Evolutionary conservation across 2,797 vertebrate species (phyloP).

Genomic region (Leptatherina wallacei): DNA sequence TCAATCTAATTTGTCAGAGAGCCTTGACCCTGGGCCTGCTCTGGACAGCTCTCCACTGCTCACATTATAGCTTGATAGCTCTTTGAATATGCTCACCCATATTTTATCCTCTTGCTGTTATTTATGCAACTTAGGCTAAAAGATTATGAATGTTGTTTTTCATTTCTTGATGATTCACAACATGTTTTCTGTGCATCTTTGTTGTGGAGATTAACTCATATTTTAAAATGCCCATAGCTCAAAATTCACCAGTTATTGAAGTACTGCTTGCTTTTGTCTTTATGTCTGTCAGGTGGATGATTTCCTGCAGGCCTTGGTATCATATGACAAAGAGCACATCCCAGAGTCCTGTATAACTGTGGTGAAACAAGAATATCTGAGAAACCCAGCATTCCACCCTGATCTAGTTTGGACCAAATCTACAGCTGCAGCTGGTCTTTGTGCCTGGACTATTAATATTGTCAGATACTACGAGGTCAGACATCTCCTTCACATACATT

Average conservation of each 20-base stretch:
- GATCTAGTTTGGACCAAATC: slow-evolving; percentile 87
- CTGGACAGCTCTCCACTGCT: slow-evolving; percentile 47
- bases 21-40: slow-evolving; percentile 77
- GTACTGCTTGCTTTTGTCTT: slow-evolving; percentile 11
- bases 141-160: slow-evolving; percentile 13
- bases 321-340: slow-evolving; percentile 89
- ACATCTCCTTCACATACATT: slow-evolving; percentile 7
- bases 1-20: slow-evolving; percentile 74
- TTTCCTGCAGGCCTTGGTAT: slow-evolving; percentile 86
- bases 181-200: not conserved
- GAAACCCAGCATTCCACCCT: slow-evolving; percentile 85
- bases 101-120: slow-evolving; percentile 19
- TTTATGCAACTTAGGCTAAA: slow-evolving; percentile 15
- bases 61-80: slow-evolving; percentile 62
- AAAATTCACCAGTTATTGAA: slow-evolving; percentile 9
- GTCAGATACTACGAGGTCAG: slow-evolving; percentile 88
- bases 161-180: not conserved
- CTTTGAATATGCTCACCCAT: slow-evolving; percentile 72
- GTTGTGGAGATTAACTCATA: not conserved
- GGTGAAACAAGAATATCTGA: slow-evolving; percentile 86
- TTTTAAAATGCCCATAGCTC: not conserved
- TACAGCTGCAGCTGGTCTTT: slow-evolving; percentile 89
- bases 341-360: slow-evolving; percentile 87
- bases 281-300: slow-evolving; percentile 83
- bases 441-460: slow-evolving; percentile 88